Evolutionary conservation across 2,797 vertebrate species (phyloP).

Genomic region (Miichthys miiuy): DNA sequence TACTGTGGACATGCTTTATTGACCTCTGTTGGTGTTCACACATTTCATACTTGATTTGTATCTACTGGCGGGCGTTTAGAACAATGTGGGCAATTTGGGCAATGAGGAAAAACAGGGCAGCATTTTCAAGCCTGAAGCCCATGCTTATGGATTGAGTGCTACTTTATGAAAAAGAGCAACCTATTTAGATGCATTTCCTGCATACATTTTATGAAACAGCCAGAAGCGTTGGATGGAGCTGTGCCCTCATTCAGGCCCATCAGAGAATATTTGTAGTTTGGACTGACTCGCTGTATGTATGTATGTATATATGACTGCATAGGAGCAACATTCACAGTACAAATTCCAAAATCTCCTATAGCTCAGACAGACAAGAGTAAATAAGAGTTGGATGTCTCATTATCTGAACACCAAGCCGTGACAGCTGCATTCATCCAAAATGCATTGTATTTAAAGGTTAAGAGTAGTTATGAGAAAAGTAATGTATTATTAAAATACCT

Average conservation of each 20-base stretch:
- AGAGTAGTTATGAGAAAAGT: conserved; percentile 88
- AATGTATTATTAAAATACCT: conserved; percentile 90
- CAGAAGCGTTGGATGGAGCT: conserved; percentile 50
- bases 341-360: conserved; percentile 46
- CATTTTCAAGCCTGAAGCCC: conserved; percentile 71
- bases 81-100: conserved; percentile 82
- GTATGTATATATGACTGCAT: conserved; percentile 33
- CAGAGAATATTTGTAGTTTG: conserved; percentile 50
- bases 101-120: conserved; percentile 80
- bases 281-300: conserved; percentile 42
- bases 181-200: conserved; percentile 78
- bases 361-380: conserved; percentile 81
- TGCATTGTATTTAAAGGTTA: conserved; percentile 89
- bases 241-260: conserved; percentile 58
- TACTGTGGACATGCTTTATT: conserved; percentile 84
- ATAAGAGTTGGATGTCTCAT: conserved; percentile 85
- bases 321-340: conserved; percentile 38
- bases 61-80: conserved; percentile 82
- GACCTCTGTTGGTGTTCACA: conserved; percentile 84
- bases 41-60: conserved; percentile 85
- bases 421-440: conserved; percentile 86
- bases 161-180: conserved; percentile 76
- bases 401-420: conserved; percentile 80
- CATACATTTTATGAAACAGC: conserved; percentile 74
- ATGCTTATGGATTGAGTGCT: conserved; percentile 81